Evolutionary conservation across 2,113 vertebrate species (phyloP).

Genomic region (Macroglossus sobrinus): DNA sequence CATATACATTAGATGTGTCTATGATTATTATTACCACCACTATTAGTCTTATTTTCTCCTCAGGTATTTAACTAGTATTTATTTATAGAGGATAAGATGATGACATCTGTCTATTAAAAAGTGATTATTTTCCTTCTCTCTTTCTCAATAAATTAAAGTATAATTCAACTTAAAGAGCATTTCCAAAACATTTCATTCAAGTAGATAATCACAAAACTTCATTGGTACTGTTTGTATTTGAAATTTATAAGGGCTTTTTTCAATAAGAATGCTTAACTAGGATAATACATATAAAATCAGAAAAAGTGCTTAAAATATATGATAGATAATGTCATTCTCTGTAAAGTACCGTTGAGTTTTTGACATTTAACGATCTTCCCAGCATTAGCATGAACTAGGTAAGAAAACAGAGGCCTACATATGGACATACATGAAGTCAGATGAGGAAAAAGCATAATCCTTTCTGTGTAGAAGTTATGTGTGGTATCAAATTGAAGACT

Average conservation of each 20-base stretch:
- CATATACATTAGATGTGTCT: background rate
- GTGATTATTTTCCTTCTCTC: background rate
- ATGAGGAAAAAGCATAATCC: background rate
- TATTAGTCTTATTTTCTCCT: background rate
- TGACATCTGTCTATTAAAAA: background rate
- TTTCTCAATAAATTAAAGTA: constrained; percentile 5
- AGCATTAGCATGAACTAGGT: background rate
- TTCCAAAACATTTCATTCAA: background rate
- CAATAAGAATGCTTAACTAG: background rate
- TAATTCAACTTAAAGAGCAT: background rate
- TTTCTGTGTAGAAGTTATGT: background rate
- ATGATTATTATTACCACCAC: background rate
- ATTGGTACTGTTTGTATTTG: background rate
- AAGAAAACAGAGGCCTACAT: background rate
- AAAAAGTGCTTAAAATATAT: background rate
- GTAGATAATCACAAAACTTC: background rate
- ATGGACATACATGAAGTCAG: background rate
- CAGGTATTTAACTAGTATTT: background rate
- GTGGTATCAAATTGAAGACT: background rate
- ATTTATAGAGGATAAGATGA: background rate
- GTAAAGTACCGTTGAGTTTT: background rate
- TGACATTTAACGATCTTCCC: background rate
- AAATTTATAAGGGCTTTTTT: background rate
- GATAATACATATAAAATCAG: background rate
- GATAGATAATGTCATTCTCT: background rate